A percentile compares a stretch with the other conserved stretches of the same genome.
Evolutionary conservation across 2,797 vertebrate genomes (phyloP).

Genomic region (Chanos chanos): DNA sequence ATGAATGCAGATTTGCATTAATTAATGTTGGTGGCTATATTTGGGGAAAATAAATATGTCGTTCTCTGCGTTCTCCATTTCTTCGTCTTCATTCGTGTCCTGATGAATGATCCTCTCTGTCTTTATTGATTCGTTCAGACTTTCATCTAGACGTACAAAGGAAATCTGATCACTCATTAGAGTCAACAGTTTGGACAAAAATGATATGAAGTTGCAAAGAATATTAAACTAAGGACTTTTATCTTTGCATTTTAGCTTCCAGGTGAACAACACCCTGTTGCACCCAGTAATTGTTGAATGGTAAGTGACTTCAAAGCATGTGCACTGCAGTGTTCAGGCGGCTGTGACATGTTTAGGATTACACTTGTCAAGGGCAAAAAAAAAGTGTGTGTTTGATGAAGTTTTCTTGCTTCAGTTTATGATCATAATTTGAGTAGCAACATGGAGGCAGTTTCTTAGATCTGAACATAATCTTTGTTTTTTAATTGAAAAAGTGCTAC

Average conservation of each 20-base stretch:
- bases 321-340: too few relatives aligned
- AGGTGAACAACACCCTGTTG: neutral
- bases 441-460: too few relatives aligned
- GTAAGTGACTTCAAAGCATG: too few relatives aligned
- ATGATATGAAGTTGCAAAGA: too few relatives aligned
- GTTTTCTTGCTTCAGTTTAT: too few relatives aligned
- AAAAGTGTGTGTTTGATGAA: too few relatives aligned
- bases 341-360: too few relatives aligned
- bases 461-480: too few relatives aligned
- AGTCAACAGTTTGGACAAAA: neutral
- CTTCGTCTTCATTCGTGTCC: constrained; percentile 13
- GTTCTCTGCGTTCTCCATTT: constrained; percentile 1
- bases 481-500: too few relatives aligned
- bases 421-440: too few relatives aligned
- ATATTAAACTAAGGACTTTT: too few relatives aligned
- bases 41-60: constrained; percentile 24
- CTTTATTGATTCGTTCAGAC: neutral
- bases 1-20: constrained; percentile 30
- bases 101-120: constrained; percentile 14
- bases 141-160: neutral
- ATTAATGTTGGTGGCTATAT: constrained; percentile 29
- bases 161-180: neutral
- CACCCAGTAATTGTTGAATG: neutral
- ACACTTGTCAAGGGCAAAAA: too few relatives aligned
- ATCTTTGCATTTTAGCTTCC: neutral